phyloP scores from a whole-genome alignment of 2,888 invertebrate species.

The Drosophila prolongata region DNA sequence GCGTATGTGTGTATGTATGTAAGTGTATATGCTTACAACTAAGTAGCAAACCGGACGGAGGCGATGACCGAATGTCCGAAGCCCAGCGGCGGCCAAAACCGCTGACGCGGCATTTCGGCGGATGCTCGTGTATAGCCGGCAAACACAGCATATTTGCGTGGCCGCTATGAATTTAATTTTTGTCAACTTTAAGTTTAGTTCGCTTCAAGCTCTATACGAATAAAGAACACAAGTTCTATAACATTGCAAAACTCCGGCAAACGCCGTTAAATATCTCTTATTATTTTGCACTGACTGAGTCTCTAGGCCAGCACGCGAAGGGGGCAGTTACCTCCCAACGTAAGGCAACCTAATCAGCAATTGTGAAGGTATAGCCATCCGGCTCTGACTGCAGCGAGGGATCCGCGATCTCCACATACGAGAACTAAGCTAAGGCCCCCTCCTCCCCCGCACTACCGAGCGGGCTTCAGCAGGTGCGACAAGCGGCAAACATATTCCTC shows the following conservation, averaged over 20 bases:
- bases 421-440: background rate
- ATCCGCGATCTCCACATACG: background rate
- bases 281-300: background rate
- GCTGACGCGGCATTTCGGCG: constrained; percentile 1
- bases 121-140: no score
- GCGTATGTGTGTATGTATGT: no score
- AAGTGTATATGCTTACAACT: no score
- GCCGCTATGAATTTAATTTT: background rate
- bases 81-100: background rate
- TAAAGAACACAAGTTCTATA: no score
- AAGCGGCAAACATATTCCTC: background rate
- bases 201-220: no score
- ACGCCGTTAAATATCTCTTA: no score
- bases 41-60: no score
- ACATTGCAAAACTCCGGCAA: no score
- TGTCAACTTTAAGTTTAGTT: no score
- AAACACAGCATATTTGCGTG: constrained; percentile 5
- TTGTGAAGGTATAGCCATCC: background rate
- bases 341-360: background rate
- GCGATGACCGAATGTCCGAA: background rate
- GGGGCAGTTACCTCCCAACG: background rate
- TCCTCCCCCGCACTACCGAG: background rate
- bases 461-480: background rate
- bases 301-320: background rate
- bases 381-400: background rate